Evolutionary conservation across 1,140 invertebrate genomes (phyloP), one percentile per base, ranked within the genome.

Genomic region (Plodia interpunctella): DNA sequence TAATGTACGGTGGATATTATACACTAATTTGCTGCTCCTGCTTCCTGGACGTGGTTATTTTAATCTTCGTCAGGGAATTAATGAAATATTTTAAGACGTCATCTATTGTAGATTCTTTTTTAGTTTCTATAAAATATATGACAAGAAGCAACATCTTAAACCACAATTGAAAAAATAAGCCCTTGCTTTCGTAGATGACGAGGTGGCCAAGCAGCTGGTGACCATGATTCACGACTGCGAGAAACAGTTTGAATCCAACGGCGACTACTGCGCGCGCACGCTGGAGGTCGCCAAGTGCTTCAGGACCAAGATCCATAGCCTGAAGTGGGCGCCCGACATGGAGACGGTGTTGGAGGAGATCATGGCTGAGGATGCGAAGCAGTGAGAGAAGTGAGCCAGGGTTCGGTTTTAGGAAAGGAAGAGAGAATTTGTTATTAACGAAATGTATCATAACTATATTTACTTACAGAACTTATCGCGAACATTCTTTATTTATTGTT

Each of bases 241-340:
- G 54, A 73, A 67, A 17, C 38, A 52, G 6, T 56, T 63, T 21
- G 51, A 28, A 4, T 60, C 18, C 0, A 55, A 63, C 9, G 19
- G 30, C 9, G 83, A 87, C 59, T 62, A 70, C 17, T 87, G 83
- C 58, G 38, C 38, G 18, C 64, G 61, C 25, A 65, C 67, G 10
- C 50, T 84, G 66, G 77, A 81, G 55, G 66, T 78, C 9, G 65
- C 80, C 32, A 84, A 84, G 28, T 87, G 83, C 49, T 87, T 87
- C 73, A 66, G 72, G 0, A 74, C 69, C 10, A 75, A 80, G 60
- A 87, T 87, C 13, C 80, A 83, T 21, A 63, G 70, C 15, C 76
- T 87, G 9, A 77, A 83, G 35, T 87, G 83, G 83, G 78, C 81
- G 0, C 83, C 83, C 0, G 68, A 67, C 52, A 79, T 87, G 73